Evolutionary conservation across 2,888 invertebrate species (phyloP).

Genomic region (Trypoxylon attenuatum): DNA sequence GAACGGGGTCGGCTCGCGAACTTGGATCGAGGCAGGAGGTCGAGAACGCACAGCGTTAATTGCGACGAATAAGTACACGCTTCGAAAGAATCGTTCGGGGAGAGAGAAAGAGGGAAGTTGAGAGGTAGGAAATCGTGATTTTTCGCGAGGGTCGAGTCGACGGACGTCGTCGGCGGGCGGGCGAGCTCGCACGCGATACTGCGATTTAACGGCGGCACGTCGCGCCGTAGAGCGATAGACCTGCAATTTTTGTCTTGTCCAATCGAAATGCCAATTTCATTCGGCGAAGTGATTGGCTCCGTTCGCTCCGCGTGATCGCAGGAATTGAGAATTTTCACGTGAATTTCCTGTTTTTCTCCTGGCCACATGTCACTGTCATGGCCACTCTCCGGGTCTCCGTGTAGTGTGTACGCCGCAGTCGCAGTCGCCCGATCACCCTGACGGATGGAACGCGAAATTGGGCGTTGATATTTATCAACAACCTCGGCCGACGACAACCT

Average conservation of each 20-base stretch:
- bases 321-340: slow-evolving; percentile 41
- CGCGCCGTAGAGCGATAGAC: slow-evolving; percentile 5
- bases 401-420: slow-evolving; percentile 45
- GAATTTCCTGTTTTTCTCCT: slow-evolving; percentile 29
- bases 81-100: no score
- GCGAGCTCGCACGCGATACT: slow-evolving; percentile 9
- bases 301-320: slow-evolving; percentile 16
- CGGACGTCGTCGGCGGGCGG: slow-evolving; percentile 4
- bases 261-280: slow-evolving; percentile 57
- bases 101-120: not conserved
- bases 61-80: no score
- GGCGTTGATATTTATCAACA: slow-evolving; percentile 37
- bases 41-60: no score
- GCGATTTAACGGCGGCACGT: slow-evolving; percentile 21
- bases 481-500: slow-evolving; percentile 7
- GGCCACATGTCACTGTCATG: slow-evolving; percentile 55
- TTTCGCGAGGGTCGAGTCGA: slow-evolving; percentile 4
- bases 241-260: slow-evolving; percentile 55
- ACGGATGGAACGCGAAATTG: slow-evolving; percentile 52
- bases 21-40: no score
- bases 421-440: slow-evolving; percentile 33
- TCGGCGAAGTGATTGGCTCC: slow-evolving; percentile 46
- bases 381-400: slow-evolving; percentile 23
- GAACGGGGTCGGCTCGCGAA: no score
- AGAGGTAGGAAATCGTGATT: no score